A percentile compares a stretch with the other conserved stretches of the same genome.
phyloP scores from a whole-genome alignment of 2,888 invertebrate species.

The Agriopis leucophaearia region DNA sequence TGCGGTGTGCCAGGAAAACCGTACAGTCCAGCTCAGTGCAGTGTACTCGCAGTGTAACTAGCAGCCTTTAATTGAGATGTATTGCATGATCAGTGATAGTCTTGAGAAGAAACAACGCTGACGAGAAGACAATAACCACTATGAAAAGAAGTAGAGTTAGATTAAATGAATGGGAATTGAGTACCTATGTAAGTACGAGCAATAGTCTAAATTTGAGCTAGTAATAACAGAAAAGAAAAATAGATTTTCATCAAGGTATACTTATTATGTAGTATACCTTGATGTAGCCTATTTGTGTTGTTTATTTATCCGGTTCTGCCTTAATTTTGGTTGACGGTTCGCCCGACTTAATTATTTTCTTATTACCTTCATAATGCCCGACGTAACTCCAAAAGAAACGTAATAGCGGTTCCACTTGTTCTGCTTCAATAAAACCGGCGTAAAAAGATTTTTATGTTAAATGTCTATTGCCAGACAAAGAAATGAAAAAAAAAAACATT shows the following conservation, averaged over 20 bases:
- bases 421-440: slow-evolving; percentile 24
- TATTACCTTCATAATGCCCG: slow-evolving; percentile 33
- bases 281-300: slow-evolving; percentile 1
- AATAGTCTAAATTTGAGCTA: too few relatives aligned
- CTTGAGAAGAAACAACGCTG: too few relatives aligned
- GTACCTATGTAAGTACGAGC: too few relatives aligned
- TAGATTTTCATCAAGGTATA: neutral
- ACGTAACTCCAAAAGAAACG: slow-evolving; percentile 32
- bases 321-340: slow-evolving; percentile 27
- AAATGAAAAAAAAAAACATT: slow-evolving; percentile 5
- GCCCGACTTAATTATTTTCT: slow-evolving; percentile 30
- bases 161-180: too few relatives aligned
- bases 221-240: neutral
- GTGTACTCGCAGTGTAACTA: too few relatives aligned
- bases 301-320: slow-evolving; percentile 17
- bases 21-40: too few relatives aligned
- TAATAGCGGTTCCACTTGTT: slow-evolving; percentile 30
- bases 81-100: too few relatives aligned
- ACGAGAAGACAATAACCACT: too few relatives aligned
- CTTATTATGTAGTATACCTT: neutral
- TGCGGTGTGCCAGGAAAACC: too few relatives aligned
- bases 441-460: slow-evolving; percentile 11
- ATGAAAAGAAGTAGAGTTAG: too few relatives aligned
- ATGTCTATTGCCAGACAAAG: slow-evolving; percentile 9
- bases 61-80: too few relatives aligned